phyloP scores from a whole-genome alignment of 2,113 vertebrate species.

The Chloroceryle aenea region DNA sequence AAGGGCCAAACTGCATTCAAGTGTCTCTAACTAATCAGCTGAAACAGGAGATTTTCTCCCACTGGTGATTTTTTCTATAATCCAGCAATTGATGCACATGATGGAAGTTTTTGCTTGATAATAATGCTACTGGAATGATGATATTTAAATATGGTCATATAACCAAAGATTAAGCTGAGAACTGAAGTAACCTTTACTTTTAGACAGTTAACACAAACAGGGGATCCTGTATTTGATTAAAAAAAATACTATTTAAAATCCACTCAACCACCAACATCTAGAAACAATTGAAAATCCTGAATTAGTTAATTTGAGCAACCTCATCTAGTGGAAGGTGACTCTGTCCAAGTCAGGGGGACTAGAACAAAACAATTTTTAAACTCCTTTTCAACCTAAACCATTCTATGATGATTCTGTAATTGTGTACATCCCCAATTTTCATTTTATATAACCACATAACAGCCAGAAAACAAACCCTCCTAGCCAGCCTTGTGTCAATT shows the following conservation, averaged over 20 bases:
- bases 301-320: neutral
- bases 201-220: neutral
- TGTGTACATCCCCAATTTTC: neutral
- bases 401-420: neutral
- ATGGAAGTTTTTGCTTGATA: neutral
- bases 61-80: neutral
- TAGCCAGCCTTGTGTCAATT: neutral
- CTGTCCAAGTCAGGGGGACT: neutral
- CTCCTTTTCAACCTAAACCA: neutral
- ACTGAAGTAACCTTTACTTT: neutral
- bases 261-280: neutral
- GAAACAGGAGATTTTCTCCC: neutral
- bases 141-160: neutral
- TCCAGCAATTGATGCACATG: rapidly evolving
- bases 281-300: neutral
- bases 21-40: neutral
- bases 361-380: neutral
- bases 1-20: neutral
- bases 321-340: neutral
- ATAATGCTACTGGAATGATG: neutral
- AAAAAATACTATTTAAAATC: neutral
- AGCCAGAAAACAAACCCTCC: neutral
- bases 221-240: neutral
- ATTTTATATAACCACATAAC: neutral
- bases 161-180: neutral